These are phyloP conservation scores for Platysteira castanea DNA, from an alignment of 2,113 vertebrate species.

Conservation along the genomic window DNA sequence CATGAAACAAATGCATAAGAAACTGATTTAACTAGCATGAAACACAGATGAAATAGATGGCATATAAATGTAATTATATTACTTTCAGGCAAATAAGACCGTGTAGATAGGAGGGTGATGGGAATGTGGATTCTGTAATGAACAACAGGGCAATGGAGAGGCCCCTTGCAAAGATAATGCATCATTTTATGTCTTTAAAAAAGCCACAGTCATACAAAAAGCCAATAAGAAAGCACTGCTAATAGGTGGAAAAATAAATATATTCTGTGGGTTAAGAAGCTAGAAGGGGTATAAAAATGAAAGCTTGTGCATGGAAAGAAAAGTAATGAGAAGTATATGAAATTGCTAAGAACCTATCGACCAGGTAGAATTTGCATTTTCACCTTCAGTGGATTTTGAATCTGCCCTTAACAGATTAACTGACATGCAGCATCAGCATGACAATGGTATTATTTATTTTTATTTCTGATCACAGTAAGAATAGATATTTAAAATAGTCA, in stretches of 20 bases:
- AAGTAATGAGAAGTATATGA: neutral
- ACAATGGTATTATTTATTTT: neutral
- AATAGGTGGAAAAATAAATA: neutral
- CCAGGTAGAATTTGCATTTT: neutral
- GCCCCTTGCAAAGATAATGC: neutral
- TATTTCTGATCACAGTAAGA: neutral
- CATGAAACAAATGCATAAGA: slow-evolving; percentile 59
- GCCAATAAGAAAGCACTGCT: neutral
- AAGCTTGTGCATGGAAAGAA: neutral
- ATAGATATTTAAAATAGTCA: neutral
- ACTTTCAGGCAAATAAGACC: slow-evolving; percentile 16
- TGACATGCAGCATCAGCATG: neutral
- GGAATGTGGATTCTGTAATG: slow-evolving; percentile 11
- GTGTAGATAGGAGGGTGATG: neutral
- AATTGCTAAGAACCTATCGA: neutral
- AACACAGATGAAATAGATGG: slow-evolving; percentile 45
- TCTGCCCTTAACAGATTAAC: neutral
- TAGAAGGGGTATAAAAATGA: neutral
- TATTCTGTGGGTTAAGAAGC: neutral
- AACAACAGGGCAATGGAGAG: neutral
- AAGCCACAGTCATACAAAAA: neutral
- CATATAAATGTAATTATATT: slow-evolving; percentile 44
- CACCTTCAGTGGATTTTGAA: neutral
- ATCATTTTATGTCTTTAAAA: neutral
- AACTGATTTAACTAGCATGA: slow-evolving; percentile 42